Percentiles rank a stretch among this genome's conserved stretches.
Evolutionary conservation across 2,797 vertebrate species (phyloP).

Genomic region (Centroberyx gerrardi): DNA sequence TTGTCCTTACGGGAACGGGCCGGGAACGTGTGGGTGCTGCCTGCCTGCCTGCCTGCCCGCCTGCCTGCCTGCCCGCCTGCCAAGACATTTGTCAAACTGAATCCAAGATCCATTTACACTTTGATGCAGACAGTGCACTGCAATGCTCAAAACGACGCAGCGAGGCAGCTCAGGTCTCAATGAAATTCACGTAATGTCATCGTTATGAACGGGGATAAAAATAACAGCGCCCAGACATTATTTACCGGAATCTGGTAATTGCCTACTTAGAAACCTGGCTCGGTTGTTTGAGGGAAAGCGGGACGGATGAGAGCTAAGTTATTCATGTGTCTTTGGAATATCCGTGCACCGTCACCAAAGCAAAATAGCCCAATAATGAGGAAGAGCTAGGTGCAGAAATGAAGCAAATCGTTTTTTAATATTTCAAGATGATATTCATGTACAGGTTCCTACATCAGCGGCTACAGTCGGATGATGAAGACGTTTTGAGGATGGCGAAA

Average conservation of each 20-base stretch:
- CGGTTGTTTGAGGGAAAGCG: neutral
- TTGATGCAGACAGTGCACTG: conserved; percentile 27
- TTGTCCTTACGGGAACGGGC: conserved; percentile 49
- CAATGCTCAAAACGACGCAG: conserved; percentile 18
- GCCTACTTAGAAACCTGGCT: neutral
- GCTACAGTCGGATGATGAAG: neutral
- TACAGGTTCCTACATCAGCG: neutral
- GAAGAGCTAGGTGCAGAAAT: too few relatives aligned
- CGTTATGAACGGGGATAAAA: conserved; percentile 2
- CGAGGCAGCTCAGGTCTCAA: conserved; percentile 7
- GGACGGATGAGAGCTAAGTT: neutral
- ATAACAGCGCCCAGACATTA: neutral
- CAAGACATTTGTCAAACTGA: conserved; percentile 59
- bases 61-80: conserved; percentile 26
- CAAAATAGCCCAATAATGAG: neutral
- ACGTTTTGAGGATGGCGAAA: neutral
- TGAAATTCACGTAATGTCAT: conserved; percentile 25
- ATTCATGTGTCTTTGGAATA: neutral
- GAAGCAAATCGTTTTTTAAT: neutral
- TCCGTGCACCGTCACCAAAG: neutral
- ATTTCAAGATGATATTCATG: neutral
- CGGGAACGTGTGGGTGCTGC: conserved; percentile 13
- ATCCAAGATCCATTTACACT: conserved; percentile 46
- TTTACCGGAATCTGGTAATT: neutral
- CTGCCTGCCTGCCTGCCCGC: neutral